Conservation (phyloP, 2,888 invertebrate species). For the Deroplatys truncata region DNA sequence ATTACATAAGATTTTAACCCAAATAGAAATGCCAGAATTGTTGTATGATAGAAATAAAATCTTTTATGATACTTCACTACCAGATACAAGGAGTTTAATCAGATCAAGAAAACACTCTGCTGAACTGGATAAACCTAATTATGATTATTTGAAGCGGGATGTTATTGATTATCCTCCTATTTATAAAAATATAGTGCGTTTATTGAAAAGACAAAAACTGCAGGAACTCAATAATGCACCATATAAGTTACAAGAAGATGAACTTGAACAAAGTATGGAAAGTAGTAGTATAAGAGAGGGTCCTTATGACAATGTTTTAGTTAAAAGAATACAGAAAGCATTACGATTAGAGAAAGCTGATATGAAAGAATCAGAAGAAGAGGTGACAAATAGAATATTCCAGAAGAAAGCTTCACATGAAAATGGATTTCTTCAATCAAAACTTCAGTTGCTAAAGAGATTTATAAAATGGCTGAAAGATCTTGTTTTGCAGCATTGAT, state of each 20-base stretch:
- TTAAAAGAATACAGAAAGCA: neutral
- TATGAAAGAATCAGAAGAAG: neutral
- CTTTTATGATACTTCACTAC: neutral
- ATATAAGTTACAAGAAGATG: neutral
- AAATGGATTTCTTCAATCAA: neutral
- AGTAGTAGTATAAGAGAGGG: neutral
- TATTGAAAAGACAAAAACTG: neutral
- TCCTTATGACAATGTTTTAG: neutral
- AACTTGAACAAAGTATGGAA: neutral
- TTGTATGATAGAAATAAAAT: neutral
- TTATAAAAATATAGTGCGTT: neutral
- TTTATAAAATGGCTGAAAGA: neutral
- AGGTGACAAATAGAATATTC: neutral
- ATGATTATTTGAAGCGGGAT: neutral
- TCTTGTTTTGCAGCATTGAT: neutral
- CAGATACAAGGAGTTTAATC: neutral
- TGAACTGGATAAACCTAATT: neutral
- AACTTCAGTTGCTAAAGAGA: neutral
- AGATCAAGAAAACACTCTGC: neutral
- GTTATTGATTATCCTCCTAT: neutral
- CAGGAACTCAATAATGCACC: neutral
- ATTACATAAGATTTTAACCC: neutral
- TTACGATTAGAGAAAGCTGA: neutral
- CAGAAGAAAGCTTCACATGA: neutral
- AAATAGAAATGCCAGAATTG: neutral